A percentile compares a stretch with the other conserved stretches of the same genome.
phyloP scores from a whole-genome alignment of 1,140 invertebrate genomes.

The Pararge aegeria region DNA sequence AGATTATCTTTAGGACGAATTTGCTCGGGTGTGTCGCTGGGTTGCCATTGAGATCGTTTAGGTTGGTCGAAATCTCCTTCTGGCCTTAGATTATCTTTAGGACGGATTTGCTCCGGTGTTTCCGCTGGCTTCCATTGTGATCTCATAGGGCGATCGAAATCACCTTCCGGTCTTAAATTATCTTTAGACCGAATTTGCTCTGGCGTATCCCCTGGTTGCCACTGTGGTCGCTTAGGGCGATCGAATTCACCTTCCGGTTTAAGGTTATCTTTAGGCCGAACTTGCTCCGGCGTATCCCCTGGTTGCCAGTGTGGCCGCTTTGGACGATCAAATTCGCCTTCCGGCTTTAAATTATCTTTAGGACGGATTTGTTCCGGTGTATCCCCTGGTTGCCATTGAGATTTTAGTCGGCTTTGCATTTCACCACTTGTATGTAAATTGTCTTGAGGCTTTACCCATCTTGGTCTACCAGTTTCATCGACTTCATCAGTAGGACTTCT shows the following conservation, averaged over 20 bases:
- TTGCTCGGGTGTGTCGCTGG: slow-evolving; percentile 75
- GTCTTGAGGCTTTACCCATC: slow-evolving; percentile 77
- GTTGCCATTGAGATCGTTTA: slow-evolving; percentile 68
- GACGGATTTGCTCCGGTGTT: slow-evolving; percentile 26
- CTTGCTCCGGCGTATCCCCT: slow-evolving; percentile 76
- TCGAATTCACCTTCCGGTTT: slow-evolving; percentile 73
- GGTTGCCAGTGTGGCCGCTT: slow-evolving; percentile 57
- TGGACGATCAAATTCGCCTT: slow-evolving; percentile 73
- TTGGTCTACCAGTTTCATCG: slow-evolving; percentile 49
- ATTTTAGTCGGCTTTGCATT: not conserved
- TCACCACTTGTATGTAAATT: slow-evolving; percentile 51
- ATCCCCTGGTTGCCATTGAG: slow-evolving; percentile 79
- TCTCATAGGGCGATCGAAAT: slow-evolving; percentile 60
- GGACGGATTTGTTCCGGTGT: slow-evolving; percentile 27
- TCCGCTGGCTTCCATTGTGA: slow-evolving; percentile 70
- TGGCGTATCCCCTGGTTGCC: slow-evolving; percentile 14
- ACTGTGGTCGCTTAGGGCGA: slow-evolving; percentile 37
- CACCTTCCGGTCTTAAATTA: slow-evolving; percentile 61
- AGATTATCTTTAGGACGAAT: slow-evolving; percentile 81
- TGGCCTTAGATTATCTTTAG: slow-evolving; percentile 77
- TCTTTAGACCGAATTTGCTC: slow-evolving; percentile 60
- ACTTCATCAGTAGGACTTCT: slow-evolving; percentile 77
- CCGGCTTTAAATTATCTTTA: slow-evolving; percentile 77
- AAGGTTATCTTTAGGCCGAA: slow-evolving; percentile 58
- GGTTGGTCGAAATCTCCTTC: slow-evolving; percentile 77